These are phyloP conservation scores for Sebastes nivosus DNA, from an alignment of 2,797 vertebrate species.

Conservation along the genomic window DNA sequence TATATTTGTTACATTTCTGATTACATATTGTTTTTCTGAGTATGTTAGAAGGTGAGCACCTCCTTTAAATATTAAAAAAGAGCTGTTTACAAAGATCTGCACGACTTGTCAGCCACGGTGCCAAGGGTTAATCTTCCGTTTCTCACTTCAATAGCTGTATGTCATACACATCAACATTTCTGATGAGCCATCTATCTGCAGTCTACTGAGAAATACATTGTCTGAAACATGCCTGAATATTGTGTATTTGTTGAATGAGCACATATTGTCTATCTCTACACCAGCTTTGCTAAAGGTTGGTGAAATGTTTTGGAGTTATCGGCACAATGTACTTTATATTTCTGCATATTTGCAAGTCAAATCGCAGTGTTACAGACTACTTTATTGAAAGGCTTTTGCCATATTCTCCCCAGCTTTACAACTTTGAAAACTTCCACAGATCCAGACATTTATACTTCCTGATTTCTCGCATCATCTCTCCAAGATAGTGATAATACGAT, in stretches of 20 bases:
- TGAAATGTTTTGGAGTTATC: conserved; percentile 64
- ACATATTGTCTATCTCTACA: conserved; percentile 48
- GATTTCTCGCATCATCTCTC: conserved; percentile 90
- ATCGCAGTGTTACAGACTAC: conserved; percentile 74
- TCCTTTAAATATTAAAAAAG: conserved; percentile 58
- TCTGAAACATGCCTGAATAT: conserved; percentile 33
- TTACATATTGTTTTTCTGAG: conserved; percentile 75
- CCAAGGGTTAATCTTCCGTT: conserved; percentile 63
- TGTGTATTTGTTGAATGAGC: conserved; percentile 49
- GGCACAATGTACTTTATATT: conserved; percentile 73
- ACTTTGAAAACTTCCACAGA: conserved; percentile 86
- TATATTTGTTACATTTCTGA: conserved; percentile 72
- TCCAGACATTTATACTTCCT: conserved; percentile 85
- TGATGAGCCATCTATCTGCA: conserved; percentile 37
- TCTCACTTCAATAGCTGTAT: conserved; percentile 39
- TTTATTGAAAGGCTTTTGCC: conserved; percentile 78
- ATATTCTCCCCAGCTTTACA: conserved; percentile 79
- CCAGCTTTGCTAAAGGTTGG: conserved; percentile 69
- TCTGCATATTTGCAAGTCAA: conserved; percentile 83
- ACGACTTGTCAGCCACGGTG: conserved; percentile 56
- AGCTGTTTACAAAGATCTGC: conserved; percentile 61
- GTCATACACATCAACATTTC: conserved; percentile 56
- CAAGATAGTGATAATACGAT: conserved; percentile 91
- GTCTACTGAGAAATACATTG: conserved; percentile 21
- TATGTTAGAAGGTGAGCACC: conserved; percentile 63